Evolutionary conservation across 2,888 invertebrate genomes (phyloP), one percentile per base, ranked within the genome.

Genomic region (Hipparchia sbordonii): DNA sequence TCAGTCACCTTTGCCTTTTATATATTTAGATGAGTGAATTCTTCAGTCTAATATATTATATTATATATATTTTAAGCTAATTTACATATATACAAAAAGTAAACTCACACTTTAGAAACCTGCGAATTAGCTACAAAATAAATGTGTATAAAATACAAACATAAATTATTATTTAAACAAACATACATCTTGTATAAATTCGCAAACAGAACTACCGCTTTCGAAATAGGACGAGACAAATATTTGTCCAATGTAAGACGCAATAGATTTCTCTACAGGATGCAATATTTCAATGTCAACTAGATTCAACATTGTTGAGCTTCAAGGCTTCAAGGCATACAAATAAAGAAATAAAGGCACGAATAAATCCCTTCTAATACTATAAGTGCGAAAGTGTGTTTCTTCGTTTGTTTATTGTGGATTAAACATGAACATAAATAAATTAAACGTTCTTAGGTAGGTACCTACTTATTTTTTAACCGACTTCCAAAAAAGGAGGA

Each of bases 201-300:
- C 62, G 46, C 13, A 65, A 52, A 51, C 52, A 65, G 51, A 33
- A 60, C 5, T 9, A 13, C 65, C 51, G 12, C 6, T 33, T 51
- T 65, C 68, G 65, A 13, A 65, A 51, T 67, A 60, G 71, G 54
- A 33, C 69, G 71, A 71, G 68, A 67, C 63, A 74, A 76, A 77
- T 77, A 74, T 77, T 77, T 74, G 73, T 71, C 54, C 52, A 52
- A 67, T 57, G 67, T 59, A 67, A 76, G 67, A 65, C 67, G 76
- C 71, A 71, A 71, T 67, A 60, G 68, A 65, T 51, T 71, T 46
- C n/a, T 65, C 56, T 71, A 57, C 73, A 68, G 71, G 65, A 65
- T 71, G 67, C 71, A 74, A 77, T 77, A 77, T 77, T 74, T 76
- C 73, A 75, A 74, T 72, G 74, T 74, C 76, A 76, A 48, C 56